Evolutionary conservation across 2,797 vertebrate genomes (phyloP).

Genomic region (Sphaeramia orbicularis): DNA sequence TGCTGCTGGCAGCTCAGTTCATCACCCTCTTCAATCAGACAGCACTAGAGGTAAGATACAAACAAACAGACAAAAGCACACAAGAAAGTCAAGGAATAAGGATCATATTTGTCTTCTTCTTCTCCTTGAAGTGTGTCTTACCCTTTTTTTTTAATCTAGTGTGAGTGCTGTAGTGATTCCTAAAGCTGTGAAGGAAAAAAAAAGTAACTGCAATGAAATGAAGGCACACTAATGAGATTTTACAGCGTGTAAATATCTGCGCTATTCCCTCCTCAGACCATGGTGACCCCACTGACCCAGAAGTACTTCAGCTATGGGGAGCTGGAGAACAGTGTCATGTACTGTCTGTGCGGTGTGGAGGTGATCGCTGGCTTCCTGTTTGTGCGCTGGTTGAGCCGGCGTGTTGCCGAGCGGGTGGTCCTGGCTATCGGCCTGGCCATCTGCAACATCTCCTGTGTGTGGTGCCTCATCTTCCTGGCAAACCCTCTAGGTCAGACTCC

Average conservation of each 20-base stretch:
- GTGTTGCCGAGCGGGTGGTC: constrained; percentile 82
- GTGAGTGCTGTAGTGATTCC: too few species aligned
- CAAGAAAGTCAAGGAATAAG: neutral
- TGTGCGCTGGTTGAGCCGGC: constrained; percentile 86
- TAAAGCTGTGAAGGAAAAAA: too few species aligned
- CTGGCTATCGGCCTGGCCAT: constrained; percentile 85
- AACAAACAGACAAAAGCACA: constrained; percentile 3
- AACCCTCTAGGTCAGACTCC: constrained; percentile 81
- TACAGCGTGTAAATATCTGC: neutral
- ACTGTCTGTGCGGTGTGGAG: constrained; percentile 88
- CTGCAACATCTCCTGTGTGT: constrained; percentile 86
- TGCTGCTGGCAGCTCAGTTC: constrained; percentile 89
- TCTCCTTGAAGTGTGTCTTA: too few species aligned
- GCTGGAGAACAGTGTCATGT: constrained; percentile 91
- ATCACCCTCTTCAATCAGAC: constrained; percentile 91
- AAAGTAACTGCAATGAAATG: too few species aligned
- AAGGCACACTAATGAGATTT: neutral
- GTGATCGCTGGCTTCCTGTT: constrained; percentile 88
- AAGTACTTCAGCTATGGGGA: constrained; percentile 87
- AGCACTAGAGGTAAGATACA: constrained; percentile 83
- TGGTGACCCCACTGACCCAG: constrained; percentile 91
- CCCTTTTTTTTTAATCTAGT: too few species aligned
- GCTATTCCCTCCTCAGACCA: constrained; percentile 75
- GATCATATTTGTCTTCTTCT: too few species aligned
- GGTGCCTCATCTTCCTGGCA: constrained; percentile 88